Percentiles rank a stretch among this genome's conserved stretches.
phyloP scores from a whole-genome alignment of 1,140 invertebrate species.

The Goniozus legneri region DNA sequence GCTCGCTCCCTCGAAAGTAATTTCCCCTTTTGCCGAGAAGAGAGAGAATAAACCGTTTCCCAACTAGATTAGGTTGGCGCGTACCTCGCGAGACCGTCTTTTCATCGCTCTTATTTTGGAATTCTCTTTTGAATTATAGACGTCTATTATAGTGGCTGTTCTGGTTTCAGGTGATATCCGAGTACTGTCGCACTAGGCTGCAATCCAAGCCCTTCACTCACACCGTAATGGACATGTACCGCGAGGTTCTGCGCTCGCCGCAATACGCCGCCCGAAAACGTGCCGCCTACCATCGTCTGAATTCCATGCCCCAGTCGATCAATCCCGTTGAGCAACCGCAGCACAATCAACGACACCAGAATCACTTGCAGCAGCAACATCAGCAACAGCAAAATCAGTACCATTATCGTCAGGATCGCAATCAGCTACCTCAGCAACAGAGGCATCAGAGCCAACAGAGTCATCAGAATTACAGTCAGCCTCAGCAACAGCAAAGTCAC shows the following conservation, averaged over 20 bases:
- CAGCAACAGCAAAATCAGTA: conserved; percentile 16
- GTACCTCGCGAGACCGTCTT: no score
- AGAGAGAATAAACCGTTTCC: no score
- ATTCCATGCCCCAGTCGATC: conserved; percentile 5
- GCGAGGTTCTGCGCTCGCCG: conserved; percentile 52
- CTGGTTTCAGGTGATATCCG: conserved; percentile 58
- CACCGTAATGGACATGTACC: conserved; percentile 62
- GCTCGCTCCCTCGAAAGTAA: no score
- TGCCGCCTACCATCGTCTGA: conserved; percentile 23
- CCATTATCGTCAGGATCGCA: conserved; percentile 10
- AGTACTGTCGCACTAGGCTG: conserved; percentile 56
- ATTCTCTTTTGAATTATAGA: not conserved
- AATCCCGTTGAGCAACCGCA: conserved; percentile 3
- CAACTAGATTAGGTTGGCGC: no score
- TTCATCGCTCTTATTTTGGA: no score
- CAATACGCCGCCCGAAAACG: conserved; percentile 44
- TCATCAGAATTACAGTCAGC: not conserved
- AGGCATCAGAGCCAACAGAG: not conserved
- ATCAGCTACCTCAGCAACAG: conserved; percentile 3
- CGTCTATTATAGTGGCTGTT: conserved; percentile 4
- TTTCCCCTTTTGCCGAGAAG: no score
- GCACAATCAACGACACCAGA: conserved; percentile 5
- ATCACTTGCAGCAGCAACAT: conserved; percentile 5
- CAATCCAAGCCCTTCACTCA: conserved; percentile 60
- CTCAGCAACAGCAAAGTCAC: not conserved